Evolutionary conservation across 2,113 vertebrate genomes (phyloP).

Genomic region (Oophaga pumilio): DNA sequence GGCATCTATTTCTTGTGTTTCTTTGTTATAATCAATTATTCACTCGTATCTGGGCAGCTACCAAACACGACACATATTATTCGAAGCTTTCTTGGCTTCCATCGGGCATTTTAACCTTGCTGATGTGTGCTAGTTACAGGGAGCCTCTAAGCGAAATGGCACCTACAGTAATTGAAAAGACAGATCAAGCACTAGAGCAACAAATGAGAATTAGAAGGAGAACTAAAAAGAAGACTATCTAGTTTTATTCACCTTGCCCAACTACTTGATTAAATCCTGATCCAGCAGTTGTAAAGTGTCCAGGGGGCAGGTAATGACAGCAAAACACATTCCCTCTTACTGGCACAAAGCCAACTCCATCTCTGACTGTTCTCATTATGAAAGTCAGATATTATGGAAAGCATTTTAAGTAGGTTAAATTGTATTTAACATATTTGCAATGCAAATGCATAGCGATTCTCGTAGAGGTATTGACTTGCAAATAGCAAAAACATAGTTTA

Average conservation of each 20-base stretch:
- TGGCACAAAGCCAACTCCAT: conserved; percentile 44
- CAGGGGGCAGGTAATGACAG: conserved; percentile 56
- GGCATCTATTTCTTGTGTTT: conserved; percentile 51
- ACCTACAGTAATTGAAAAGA: conserved; percentile 58
- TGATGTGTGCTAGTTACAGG: conserved; percentile 55
- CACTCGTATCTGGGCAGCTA: conserved; percentile 49
- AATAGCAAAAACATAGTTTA: conserved; percentile 10
- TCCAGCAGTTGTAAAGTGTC: conserved; percentile 55
- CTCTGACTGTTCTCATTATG: conserved; percentile 41
- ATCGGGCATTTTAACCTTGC: conserved; percentile 56
- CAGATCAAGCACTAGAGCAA: conserved; percentile 56
- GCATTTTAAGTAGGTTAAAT: conserved; percentile 51
- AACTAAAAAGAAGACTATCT: conserved; percentile 47
- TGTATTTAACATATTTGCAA: conserved; percentile 45
- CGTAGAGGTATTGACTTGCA: neutral
- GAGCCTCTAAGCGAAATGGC: conserved; percentile 55
- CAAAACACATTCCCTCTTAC: conserved; percentile 9
- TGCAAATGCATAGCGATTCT: conserved; percentile 40
- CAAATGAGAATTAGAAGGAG: conserved; percentile 51
- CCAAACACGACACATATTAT: conserved; percentile 57
- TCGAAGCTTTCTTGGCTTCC: conserved; percentile 52
- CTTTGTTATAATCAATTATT: conserved; percentile 59
- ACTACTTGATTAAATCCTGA: conserved; percentile 53
- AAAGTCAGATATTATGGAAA: conserved; percentile 49
- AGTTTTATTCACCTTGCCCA: conserved; percentile 57